Evolutionary conservation across 2,888 invertebrate species (phyloP).

Genomic region (Monochamus alternatus): DNA sequence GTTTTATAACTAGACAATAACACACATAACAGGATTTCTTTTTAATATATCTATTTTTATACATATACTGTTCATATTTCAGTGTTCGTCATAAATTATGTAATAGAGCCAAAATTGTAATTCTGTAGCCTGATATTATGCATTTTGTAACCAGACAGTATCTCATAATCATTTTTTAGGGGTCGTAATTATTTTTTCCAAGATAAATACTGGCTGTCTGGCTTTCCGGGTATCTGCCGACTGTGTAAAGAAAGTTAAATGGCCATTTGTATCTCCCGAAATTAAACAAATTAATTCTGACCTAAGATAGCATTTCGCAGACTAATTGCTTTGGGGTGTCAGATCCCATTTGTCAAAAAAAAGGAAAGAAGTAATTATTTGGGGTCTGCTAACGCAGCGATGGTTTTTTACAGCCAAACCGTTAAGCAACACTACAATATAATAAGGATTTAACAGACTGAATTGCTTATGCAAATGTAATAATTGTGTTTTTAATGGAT

Average conservation of each 20-base stretch:
- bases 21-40: too few relatives aligned
- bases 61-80: too few relatives aligned
- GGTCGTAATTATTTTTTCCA: not conserved
- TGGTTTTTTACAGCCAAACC: not conserved
- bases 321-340: not conserved
- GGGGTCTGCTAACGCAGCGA: too few relatives aligned
- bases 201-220: not conserved
- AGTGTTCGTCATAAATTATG: too few relatives aligned
- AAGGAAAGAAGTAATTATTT: not conserved
- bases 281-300: slow-evolving; percentile 1
- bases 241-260: not conserved
- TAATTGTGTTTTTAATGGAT: too few relatives aligned
- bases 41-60: too few relatives aligned
- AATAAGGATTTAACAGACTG: too few relatives aligned
- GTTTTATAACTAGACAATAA: too few relatives aligned
- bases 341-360: not conserved
- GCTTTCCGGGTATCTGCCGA: not conserved
- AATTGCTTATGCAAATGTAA: too few relatives aligned
- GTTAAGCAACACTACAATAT: not conserved
- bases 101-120: too few relatives aligned
- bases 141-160: not conserved
- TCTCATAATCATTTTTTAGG: not conserved
- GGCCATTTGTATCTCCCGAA: not conserved
- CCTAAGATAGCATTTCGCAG: not conserved
- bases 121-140: too few relatives aligned